Conservation (phyloP, 1,140 invertebrate genomes). For the honey bee (Apis mellifera) region DNA sequence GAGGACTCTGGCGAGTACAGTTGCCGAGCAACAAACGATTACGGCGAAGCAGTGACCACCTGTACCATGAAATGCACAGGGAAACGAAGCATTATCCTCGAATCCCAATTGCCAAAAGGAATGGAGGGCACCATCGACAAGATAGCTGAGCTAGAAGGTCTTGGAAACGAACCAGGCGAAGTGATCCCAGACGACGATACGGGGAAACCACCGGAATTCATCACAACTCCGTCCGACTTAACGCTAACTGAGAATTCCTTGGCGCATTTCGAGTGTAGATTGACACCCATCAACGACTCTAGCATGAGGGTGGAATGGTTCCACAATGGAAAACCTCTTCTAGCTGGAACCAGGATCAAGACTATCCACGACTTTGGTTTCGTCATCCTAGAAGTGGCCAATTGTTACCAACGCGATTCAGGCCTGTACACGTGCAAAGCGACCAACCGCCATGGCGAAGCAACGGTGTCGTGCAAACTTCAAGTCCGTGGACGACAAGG, state of each 20-base stretch:
- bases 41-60: conserved; percentile 96
- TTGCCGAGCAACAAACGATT: conserved; percentile 93
- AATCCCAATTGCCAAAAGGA: conserved; percentile 94
- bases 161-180: conserved; percentile 85
- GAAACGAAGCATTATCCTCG: conserved; percentile 94
- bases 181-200: conserved; percentile 89
- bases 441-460: conserved; percentile 94
- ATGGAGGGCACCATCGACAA: conserved; percentile 97
- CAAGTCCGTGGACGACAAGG: conserved; percentile 92
- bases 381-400: conserved; percentile 94
- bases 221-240: conserved; percentile 92
- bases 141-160: conserved; percentile 95
- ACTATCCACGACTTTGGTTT: conserved; percentile 97
- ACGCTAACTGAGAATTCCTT: conserved; percentile 93
- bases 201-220: conserved; percentile 95
- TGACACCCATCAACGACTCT: conserved; percentile 95
- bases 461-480: conserved; percentile 91
- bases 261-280: conserved; percentile 95
- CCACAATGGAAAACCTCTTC: conserved; percentile 95
- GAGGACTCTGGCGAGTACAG: conserved; percentile 97
- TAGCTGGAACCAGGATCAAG: conserved; percentile 93
- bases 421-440: conserved; percentile 96
- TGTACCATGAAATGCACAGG: conserved; percentile 94
- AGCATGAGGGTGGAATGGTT: conserved; percentile 98
- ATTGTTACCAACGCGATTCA: conserved; percentile 93